These are phyloP conservation scores for Litocranius walleri DNA, from an alignment of 2,113 vertebrate genomes.

Conservation along the genomic window DNA sequence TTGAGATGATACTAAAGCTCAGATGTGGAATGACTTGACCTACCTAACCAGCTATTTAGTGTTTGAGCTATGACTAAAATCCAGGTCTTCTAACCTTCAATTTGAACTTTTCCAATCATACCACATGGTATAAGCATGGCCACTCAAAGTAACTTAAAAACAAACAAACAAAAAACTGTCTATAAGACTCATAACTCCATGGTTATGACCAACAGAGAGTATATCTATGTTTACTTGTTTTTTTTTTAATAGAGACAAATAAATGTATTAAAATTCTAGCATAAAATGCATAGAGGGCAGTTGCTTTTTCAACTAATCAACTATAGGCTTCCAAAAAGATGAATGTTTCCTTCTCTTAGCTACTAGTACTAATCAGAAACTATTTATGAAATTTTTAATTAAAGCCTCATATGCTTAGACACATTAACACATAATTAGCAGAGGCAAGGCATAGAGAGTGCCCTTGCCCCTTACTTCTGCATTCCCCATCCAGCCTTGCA, in stretches of 20 bases:
- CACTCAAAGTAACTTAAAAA: not conserved
- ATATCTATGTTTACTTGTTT: not conserved
- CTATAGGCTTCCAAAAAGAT: not conserved
- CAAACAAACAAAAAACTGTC: not conserved
- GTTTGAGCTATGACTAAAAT: not conserved
- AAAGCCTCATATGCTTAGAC: not conserved
- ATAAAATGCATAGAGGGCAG: not conserved
- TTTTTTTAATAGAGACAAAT: not conserved
- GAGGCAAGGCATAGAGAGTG: not conserved
- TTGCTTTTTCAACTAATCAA: not conserved
- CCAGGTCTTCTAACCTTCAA: not conserved
- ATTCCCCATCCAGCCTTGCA: not conserved
- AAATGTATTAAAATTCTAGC: not conserved
- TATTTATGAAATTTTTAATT: not conserved
- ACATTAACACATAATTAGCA: not conserved
- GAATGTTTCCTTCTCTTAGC: not conserved
- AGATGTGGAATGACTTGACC: not conserved
- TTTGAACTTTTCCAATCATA: not conserved
- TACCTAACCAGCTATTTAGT: not conserved
- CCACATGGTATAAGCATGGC: rapidly evolving
- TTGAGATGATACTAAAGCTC: not conserved
- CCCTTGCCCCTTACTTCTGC: not conserved
- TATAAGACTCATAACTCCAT: not conserved
- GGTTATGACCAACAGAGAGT: not conserved
- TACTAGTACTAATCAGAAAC: not conserved